Base-by-base conservation (phyloP, 2,888 invertebrate genomes). In the Operophtera brumata region DNA sequence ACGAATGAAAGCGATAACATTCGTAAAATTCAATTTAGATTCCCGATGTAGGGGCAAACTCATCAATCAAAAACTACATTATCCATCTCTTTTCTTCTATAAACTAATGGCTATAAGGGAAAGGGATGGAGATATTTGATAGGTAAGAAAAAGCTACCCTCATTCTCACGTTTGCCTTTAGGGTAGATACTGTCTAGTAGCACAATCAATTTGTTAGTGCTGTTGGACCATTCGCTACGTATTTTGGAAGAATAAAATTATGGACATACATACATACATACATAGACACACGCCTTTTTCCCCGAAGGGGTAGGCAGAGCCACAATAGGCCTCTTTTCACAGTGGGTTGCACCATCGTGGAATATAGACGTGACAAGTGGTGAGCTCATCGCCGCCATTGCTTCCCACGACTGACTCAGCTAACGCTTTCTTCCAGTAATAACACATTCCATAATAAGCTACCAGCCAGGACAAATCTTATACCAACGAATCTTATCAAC, bases 51-150 rank as follows among this genome's bases (percentile, higher is more conserved):
- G 74, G 76, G 75, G 65, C 58, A 72, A 67, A 64, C 66, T 69
- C 80, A 84, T 84, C 78, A 83, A 84, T 84, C 84, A 84, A 75
- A 65, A 66, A 71, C 70, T 59, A 63, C 69, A 51, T 62, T 59
- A 57, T 44, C 6, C 28, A 43, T 61, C 34, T 44, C 59, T 53
- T 47, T 42, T 70, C 59, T 43, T 49, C 61, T 50, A 70, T 54
- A 46, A 50, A 10, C 46, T 44, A 7, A 2, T 49, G 32, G 8
- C 46, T 40, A 8, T 9, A 32, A 61, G 47, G 52, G 67, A 62
- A 64, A 67, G 26, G 55, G 45, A 25, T 13, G 13, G 11, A 47
- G 30, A 62, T 54, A 37, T 61, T 51, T 11, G 36, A 46, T 45
- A 51, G 26, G 42, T 47, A 52, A 28, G 58, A 50, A 47, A 57